Conservation (phyloP, 2,113 vertebrate genomes). For the Jacana jacana region DNA sequence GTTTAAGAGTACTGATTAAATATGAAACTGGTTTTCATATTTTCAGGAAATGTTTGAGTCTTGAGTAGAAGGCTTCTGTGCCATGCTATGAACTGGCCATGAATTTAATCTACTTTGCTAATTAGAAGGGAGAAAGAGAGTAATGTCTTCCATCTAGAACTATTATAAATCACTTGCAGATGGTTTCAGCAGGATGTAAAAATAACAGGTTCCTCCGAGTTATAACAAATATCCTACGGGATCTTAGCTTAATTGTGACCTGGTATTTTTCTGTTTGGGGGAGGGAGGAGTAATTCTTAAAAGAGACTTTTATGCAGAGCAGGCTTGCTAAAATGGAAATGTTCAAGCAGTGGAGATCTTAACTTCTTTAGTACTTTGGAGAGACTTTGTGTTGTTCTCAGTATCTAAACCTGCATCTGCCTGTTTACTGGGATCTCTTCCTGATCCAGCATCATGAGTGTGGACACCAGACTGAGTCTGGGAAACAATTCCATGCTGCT, state of each 20-base stretch:
- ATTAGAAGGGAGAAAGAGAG: background rate
- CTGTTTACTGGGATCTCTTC: background rate
- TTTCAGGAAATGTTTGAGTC: background rate
- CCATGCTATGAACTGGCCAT: background rate
- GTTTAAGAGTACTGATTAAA: background rate
- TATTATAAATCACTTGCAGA: constrained; percentile 35
- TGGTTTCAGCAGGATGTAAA: constrained; percentile 30
- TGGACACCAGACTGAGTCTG: background rate
- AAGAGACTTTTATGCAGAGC: background rate
- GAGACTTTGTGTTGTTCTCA: background rate
- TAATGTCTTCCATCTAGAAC: background rate
- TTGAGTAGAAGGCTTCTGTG: background rate
- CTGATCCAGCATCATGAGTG: background rate
- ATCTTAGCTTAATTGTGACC: background rate
- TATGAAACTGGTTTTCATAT: background rate
- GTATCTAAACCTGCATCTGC: background rate
- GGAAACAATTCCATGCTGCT: background rate
- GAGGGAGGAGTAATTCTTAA: background rate
- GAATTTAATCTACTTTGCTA: constrained; percentile 20
- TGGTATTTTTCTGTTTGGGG: background rate
- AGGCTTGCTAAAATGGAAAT: background rate
- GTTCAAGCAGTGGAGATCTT: background rate
- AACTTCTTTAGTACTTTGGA: background rate
- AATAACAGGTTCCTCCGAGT: constrained; percentile 27
- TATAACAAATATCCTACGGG: background rate